These are phyloP conservation scores for Microcebus lehilahytsara DNA, from an alignment of 2,113 vertebrate genomes.

Conservation along the genomic window DNA sequence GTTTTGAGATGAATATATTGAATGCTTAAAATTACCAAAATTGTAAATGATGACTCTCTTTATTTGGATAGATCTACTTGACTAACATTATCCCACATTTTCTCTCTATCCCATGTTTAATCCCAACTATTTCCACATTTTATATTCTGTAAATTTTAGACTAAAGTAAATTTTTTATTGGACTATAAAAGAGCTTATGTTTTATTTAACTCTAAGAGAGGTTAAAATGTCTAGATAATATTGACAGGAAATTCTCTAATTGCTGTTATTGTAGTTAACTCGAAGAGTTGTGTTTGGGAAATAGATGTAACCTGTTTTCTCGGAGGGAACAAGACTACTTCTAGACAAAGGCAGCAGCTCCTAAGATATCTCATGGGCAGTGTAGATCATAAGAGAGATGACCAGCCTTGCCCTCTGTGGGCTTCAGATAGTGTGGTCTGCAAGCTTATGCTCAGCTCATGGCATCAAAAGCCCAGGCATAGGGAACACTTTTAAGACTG, in stretches of 20 bases:
- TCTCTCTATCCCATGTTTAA: neutral
- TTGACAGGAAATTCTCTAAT: neutral
- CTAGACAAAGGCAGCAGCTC: neutral
- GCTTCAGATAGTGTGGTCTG: neutral
- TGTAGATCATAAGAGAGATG: neutral
- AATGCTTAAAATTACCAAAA: neutral
- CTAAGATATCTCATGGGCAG: neutral
- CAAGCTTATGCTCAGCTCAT: fast-evolving
- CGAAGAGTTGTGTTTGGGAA: neutral
- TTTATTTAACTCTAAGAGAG: neutral
- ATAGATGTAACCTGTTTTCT: neutral
- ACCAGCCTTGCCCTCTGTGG: neutral
- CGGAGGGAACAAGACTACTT: neutral
- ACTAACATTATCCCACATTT: neutral
- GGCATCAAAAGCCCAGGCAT: neutral
- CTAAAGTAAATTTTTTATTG: neutral
- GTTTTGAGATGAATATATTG: neutral
- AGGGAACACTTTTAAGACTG: neutral
- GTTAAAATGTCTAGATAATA: neutral
- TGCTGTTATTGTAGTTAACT: neutral
- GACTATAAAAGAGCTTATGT: neutral
- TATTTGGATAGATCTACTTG: neutral
- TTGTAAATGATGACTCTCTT: neutral
- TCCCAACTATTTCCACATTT: neutral
- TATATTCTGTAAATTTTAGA: neutral